Percentiles rank a stretch among this genome's conserved stretches.
These are phyloP conservation scores for Acyrthosiphon pisum DNA, from an alignment of 1,140 invertebrate species.

Conservation along the genomic window DNA sequence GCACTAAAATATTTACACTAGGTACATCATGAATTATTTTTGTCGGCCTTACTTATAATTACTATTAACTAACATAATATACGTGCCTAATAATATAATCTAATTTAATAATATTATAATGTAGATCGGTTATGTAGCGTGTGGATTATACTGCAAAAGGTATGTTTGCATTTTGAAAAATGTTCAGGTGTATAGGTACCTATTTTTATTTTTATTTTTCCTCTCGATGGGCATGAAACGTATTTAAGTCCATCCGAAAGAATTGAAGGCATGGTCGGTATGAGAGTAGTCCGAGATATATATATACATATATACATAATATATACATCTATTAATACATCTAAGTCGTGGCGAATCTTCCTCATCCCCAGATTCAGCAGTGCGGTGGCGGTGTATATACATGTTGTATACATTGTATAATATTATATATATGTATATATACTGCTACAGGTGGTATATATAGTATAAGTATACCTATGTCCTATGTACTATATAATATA, in stretches of 20 bases:
- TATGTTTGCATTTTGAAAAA: neutral
- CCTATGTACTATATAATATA: too few species aligned
- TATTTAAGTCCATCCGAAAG: neutral
- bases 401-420: neutral
- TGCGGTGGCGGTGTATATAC: too few species aligned
- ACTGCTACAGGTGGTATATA: neutral
- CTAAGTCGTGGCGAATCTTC: neutral
- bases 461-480: too few species aligned
- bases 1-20: neutral
- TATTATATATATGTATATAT: neutral
- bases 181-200: neutral
- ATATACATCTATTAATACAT: neutral
- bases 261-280: neutral
- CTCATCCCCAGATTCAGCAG: neutral
- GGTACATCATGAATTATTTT: neutral
- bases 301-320: neutral
- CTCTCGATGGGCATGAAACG: neutral
- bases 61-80: neutral
- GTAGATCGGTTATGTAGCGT: neutral
- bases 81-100: too few species aligned
- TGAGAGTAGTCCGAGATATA: neutral
- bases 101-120: neutral
- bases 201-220: neutral
- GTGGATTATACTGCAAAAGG: neutral
- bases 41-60: neutral